Evolutionary conservation across 2,888 invertebrate genomes (phyloP), one percentile per base, ranked within the genome.

Genomic region (Odontocolon sp.): DNA sequence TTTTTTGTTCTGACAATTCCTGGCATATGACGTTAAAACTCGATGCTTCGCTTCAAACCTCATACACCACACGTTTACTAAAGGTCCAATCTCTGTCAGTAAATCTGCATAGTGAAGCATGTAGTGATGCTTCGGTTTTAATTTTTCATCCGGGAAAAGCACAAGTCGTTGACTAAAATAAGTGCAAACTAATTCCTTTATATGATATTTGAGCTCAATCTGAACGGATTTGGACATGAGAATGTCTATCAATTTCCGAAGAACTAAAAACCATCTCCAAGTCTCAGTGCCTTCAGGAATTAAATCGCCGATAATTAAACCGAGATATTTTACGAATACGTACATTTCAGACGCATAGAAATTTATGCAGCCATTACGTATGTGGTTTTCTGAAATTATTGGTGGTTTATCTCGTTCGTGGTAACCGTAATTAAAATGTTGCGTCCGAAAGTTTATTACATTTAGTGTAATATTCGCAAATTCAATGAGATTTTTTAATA

Each of bases 301-400:
- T 8, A 74, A 16, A 63, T 79, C 74, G 26, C 77, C 73, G 36
- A 81, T 64, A 9, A 73, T 47, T 9, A 81, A 40, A 11, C 72
- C 70, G 11, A 81, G 76, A 70, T 76, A 72, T 23, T 74, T 69
- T 1, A 77, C 47, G 18, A 79, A 54, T 16, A 57, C 76, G 6
- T 72, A 28, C 77, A 75, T 80, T 56, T 80, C 64, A 5, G 77
- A 79, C 6, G 75, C 76, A 59, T 79, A 80, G 11, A 75, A 61
- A 40, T 18, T 67, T 38, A 80, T 67, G 56, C 56, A 56, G 4
- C 50, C 45, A 28, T 66, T 56, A 40, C 70, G 59, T 11, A 80
- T 54, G 26, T 77, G 71, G 5, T 9, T 16, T 56, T 77, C 33
- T 9, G 31, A 11, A 36, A 81, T 56, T 14, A 16, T 52, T 14